Evolutionary conservation across 2,888 invertebrate species (phyloP).

Genomic region (Ennomos erosarius): DNA sequence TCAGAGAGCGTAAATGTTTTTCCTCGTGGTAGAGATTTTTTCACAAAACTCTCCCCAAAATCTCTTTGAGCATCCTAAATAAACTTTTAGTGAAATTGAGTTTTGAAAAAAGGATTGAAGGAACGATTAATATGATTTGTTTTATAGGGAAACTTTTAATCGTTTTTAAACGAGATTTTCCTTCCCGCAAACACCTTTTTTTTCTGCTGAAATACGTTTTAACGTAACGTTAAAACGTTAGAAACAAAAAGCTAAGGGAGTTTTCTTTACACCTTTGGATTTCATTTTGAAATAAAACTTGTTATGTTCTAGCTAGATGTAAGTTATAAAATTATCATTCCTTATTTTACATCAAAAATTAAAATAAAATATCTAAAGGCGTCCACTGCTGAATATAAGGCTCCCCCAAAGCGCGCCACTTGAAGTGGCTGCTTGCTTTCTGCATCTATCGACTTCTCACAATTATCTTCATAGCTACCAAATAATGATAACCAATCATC

Average conservation of each 20-base stretch:
- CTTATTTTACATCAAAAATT: no score
- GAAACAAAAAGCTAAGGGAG: neutral
- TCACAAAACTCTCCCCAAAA: neutral
- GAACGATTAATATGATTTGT: constrained; percentile 34
- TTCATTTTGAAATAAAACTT: no score
- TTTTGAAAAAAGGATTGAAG: constrained; percentile 13
- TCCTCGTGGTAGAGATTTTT: neutral
- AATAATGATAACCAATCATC: no score
- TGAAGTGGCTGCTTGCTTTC: no score
- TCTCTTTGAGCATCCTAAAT: constrained; percentile 14
- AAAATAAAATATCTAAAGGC: no score
- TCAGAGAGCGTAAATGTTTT: no score
- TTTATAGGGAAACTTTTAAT: constrained; percentile 42
- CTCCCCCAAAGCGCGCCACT: no score
- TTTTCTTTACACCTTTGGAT: neutral
- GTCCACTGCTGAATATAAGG: no score
- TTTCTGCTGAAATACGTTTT: constrained; percentile 7
- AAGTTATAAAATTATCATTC: no score
- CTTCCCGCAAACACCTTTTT: constrained; percentile 20
- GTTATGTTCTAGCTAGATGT: no score
- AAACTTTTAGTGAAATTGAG: constrained; percentile 16
- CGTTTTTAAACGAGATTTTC: constrained; percentile 37
- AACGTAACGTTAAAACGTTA: neutral
- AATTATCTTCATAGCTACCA: no score
- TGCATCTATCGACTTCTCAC: no score